phyloP scores from a whole-genome alignment of 1,140 invertebrate genomes.

The Bombus fervidus region DNA sequence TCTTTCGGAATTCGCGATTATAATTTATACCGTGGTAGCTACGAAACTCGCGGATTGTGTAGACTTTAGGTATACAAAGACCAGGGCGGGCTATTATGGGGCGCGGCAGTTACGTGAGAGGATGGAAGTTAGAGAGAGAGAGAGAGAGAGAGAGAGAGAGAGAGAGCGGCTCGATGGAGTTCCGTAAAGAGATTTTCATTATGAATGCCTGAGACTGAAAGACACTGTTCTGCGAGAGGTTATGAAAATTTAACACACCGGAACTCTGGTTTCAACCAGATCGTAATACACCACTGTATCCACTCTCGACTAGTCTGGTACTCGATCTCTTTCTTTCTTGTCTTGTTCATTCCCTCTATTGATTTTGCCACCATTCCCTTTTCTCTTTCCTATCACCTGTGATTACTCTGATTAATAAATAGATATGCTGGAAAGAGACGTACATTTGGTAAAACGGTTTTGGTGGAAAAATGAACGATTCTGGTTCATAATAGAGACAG shows the following conservation, averaged over 20 bases:
- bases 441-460: background rate
- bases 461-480: conserved; percentile 38
- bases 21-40: conserved; percentile 54
- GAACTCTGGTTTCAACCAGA: conserved; percentile 53
- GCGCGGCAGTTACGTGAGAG: conserved; percentile 26
- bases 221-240: conserved; percentile 63
- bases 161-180: conserved; percentile 38
- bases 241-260: conserved; percentile 73
- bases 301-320: conserved; percentile 17
- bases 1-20: conserved; percentile 46
- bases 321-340: conserved; percentile 13
- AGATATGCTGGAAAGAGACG: background rate
- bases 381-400: background rate
- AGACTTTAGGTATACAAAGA: conserved; percentile 49
- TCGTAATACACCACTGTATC: conserved; percentile 42
- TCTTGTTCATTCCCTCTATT: background rate
- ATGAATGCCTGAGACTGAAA: conserved; percentile 62
- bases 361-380: background rate
- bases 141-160: background rate
- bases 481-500: conserved; percentile 4
- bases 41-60: conserved; percentile 40
- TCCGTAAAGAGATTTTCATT: conserved; percentile 70
- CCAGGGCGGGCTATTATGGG: conserved; percentile 46
- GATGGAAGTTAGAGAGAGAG: background rate
- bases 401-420: conserved; percentile 46